Percentiles rank a stretch among this genome's conserved stretches.
phyloP scores from a whole-genome alignment of 2,888 invertebrate species.

The Papilio protenor region DNA sequence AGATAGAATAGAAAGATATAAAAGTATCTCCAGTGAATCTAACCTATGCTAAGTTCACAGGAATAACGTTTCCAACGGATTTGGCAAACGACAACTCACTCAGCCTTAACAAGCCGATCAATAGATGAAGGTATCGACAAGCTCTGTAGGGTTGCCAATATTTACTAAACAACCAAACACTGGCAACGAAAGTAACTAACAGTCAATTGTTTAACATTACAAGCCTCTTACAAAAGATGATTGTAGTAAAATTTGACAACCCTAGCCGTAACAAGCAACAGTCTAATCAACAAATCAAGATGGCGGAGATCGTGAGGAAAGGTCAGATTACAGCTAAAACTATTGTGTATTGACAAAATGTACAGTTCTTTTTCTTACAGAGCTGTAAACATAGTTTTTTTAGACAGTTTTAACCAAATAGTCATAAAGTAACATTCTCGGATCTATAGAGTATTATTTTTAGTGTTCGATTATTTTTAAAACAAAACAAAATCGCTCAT shows the following conservation, averaged over 20 bases:
- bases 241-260: background rate
- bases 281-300: slow-evolving; percentile 41
- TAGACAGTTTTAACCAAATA: too few relatives aligned
- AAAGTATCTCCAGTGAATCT: background rate
- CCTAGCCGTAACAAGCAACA: slow-evolving; percentile 36
- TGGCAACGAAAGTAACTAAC: background rate
- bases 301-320: slow-evolving; percentile 41
- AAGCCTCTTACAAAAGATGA: background rate
- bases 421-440: too few relatives aligned
- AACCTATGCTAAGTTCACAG: slow-evolving; percentile 10
- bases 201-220: background rate
- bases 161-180: background rate
- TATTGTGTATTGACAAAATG: slow-evolving; percentile 32
- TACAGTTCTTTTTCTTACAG: background rate
- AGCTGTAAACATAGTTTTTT: background rate
- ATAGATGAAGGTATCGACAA: slow-evolving; percentile 29
- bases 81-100: slow-evolving; percentile 38
- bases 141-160: background rate
- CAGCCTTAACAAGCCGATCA: slow-evolving; percentile 37
- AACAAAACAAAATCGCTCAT: too few relatives aligned
- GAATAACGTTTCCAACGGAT: slow-evolving; percentile 19
- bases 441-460: too few relatives aligned
- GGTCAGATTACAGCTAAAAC: slow-evolving; percentile 34
- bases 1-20: too few relatives aligned
- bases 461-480: too few relatives aligned